These are phyloP conservation scores for Hemichromis elongatus DNA, from an alignment of 2,113 vertebrate species.

Conservation along the genomic window DNA sequence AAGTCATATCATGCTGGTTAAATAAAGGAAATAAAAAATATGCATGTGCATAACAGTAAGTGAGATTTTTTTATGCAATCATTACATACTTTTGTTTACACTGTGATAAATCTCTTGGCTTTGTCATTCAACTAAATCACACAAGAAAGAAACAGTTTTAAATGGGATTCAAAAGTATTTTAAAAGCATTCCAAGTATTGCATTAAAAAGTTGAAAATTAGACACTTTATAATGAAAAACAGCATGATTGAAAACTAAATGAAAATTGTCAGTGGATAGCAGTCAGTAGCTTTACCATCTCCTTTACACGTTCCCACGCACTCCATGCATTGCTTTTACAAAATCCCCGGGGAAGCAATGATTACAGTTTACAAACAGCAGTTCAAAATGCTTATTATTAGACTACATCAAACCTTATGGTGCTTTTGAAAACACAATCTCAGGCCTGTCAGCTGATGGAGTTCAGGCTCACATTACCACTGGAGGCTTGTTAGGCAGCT, in stretches of 20 bases:
- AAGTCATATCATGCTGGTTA: not conserved
- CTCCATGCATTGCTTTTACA: not conserved
- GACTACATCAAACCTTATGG: not conserved
- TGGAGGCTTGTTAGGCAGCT: not conserved
- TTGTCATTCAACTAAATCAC: not conserved
- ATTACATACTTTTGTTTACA: not conserved
- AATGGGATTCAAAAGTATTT: not conserved
- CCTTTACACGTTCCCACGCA: not conserved
- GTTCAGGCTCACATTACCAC: not conserved
- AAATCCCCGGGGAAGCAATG: not conserved
- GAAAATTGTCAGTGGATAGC: not conserved
- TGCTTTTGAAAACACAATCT: not conserved
- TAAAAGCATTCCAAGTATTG: not conserved
- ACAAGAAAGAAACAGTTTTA: not conserved
- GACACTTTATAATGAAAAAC: not conserved
- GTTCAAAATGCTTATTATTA: constrained; percentile 12
- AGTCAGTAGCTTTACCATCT: not conserved
- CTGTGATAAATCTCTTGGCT: not conserved
- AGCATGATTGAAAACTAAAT: not conserved
- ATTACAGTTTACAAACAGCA: constrained; percentile 6
- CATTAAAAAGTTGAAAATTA: not conserved
- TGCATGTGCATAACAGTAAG: not conserved
- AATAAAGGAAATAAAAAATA: not conserved
- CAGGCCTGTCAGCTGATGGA: not conserved
- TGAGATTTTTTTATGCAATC: not conserved